Evolutionary conservation across 2,888 invertebrate species (phyloP).

Genomic region (Tuberolachnus salignus): DNA sequence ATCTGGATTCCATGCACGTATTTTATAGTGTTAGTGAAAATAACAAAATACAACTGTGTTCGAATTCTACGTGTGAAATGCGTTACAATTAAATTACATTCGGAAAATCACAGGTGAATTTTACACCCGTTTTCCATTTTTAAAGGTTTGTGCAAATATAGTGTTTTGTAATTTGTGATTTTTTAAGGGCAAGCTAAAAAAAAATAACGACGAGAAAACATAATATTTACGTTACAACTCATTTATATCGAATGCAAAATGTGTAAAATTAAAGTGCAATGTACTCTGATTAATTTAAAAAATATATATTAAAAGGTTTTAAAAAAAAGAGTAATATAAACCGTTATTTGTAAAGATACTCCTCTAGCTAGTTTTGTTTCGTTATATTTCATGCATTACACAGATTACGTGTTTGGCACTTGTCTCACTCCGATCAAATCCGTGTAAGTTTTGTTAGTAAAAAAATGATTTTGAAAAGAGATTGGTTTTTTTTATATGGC

Average conservation of each 20-base stretch:
- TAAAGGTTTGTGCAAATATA: slow-evolving; percentile 42
- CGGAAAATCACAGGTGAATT: slow-evolving; percentile 37
- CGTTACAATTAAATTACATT: slow-evolving; percentile 53
- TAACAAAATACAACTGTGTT: slow-evolving; percentile 41
- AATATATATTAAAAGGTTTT: slow-evolving; percentile 3
- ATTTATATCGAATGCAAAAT: slow-evolving; percentile 17
- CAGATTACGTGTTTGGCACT: no score
- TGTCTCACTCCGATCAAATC: no score
- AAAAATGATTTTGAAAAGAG: no score
- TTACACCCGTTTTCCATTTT: neutral
- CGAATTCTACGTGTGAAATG: slow-evolving; percentile 52
- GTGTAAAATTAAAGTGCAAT: neutral
- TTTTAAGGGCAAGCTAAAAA: slow-evolving; percentile 34
- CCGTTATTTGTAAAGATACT: neutral
- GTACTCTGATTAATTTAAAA: neutral
- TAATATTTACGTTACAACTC: slow-evolving; percentile 22
- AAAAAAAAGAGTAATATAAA: neutral
- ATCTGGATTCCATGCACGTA: slow-evolving; percentile 49
- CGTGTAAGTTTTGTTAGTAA: no score
- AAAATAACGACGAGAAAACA: neutral
- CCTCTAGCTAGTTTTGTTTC: neutral
- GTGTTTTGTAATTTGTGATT: slow-evolving; percentile 47
- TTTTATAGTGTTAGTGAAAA: slow-evolving; percentile 36
- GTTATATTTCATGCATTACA: no score
- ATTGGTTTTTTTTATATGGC: no score